phyloP scores from a whole-genome alignment of 2,797 vertebrate genomes.

The Nyctibius grandis region DNA sequence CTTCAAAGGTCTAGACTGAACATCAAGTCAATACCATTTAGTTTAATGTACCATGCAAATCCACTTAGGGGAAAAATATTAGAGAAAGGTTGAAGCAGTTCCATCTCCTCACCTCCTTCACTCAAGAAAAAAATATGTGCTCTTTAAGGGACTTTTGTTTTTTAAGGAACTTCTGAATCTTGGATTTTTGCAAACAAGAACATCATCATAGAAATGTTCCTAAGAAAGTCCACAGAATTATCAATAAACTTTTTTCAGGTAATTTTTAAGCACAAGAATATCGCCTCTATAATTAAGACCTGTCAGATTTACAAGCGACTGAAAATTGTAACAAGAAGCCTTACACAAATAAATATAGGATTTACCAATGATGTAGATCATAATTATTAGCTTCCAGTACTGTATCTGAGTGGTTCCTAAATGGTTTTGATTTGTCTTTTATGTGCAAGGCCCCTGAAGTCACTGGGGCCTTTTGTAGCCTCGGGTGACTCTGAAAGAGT shows the following conservation, averaged over 20 bases:
- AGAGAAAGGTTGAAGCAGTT: background rate
- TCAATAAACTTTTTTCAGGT: background rate
- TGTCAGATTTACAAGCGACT: background rate
- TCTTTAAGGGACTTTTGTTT: background rate
- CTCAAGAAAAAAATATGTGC: background rate
- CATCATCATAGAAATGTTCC: background rate
- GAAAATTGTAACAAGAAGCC: background rate
- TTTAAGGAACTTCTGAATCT: background rate
- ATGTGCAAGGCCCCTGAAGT: background rate
- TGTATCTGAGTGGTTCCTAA: background rate
- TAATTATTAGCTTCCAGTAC: background rate
- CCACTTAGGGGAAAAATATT: slow-evolving; percentile 1
- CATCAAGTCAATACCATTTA: background rate
- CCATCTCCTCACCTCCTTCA: background rate
- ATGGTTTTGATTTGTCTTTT: background rate
- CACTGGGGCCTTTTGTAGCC: background rate
- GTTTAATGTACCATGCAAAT: slow-evolving; percentile 6
- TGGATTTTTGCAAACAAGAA: background rate
- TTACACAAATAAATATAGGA: background rate
- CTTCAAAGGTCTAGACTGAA: background rate
- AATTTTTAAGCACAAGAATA: background rate
- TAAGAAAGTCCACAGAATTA: background rate
- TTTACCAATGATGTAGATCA: background rate
- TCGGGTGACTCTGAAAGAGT: background rate
- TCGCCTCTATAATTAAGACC: background rate